Evolutionary conservation across 2,113 vertebrate genomes (phyloP).

Genomic region (Leucoraja erinaceus): DNA sequence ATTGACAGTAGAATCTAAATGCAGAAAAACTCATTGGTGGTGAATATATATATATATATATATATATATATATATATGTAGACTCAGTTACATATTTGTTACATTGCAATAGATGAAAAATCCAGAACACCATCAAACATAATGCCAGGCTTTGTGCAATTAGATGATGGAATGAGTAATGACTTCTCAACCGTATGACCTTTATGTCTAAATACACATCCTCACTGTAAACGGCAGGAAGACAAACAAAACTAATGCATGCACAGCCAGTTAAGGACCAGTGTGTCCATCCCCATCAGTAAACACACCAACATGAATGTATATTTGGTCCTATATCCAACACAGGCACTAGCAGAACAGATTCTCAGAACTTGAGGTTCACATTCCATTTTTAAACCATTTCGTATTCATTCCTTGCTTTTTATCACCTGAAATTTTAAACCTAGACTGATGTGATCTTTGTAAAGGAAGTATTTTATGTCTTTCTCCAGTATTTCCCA

Average conservation of each 20-base stretch:
- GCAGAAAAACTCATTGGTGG: not conserved
- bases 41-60: not conserved
- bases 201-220: not conserved
- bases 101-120: not conserved
- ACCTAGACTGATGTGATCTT: not conserved
- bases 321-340: not conserved
- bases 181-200: not conserved
- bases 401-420: not conserved
- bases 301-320: not conserved
- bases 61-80: not conserved
- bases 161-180: not conserved
- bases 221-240: not conserved
- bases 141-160: not conserved
- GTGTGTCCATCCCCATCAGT: not conserved
- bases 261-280: not conserved
- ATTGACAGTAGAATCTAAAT: not conserved
- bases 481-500: not conserved
- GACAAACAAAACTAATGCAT: not conserved
- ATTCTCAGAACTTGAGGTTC: not conserved
- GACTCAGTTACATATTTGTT: not conserved
- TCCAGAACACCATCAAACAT: not conserved
- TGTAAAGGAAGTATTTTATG: not conserved
- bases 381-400: not conserved
- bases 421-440: not conserved
- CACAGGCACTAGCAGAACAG: not conserved